A percentile compares a stretch with the other conserved stretches of the same genome.
phyloP scores from a whole-genome alignment of 2,113 vertebrate species.

The Lipophrys pholis region DNA sequence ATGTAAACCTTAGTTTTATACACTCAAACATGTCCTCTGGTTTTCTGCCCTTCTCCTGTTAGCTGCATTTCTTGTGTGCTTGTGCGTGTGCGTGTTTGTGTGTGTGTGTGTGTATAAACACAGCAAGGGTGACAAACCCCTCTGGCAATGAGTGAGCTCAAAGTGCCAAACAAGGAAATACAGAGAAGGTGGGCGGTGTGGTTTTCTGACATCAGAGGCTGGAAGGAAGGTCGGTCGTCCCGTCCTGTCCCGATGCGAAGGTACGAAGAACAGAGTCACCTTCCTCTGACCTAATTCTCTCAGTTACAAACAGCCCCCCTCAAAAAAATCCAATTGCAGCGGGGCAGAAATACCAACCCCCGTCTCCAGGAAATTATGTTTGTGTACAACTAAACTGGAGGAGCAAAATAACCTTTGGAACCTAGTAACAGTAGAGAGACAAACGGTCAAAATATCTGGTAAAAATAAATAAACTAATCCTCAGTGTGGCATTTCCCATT shows the following conservation, averaged over 20 bases:
- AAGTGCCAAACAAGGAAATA: slow-evolving; percentile 1
- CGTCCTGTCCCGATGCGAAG: neutral
- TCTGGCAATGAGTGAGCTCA: slow-evolving; percentile 21
- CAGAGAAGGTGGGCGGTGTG: slow-evolving; percentile 4
- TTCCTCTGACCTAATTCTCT: slow-evolving; percentile 44
- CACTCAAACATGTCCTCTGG: slow-evolving; percentile 9
- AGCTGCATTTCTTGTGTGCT: slow-evolving; percentile 8
- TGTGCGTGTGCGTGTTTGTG: neutral
- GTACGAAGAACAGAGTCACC: slow-evolving; percentile 23
- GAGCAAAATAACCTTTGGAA: neutral
- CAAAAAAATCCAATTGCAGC: slow-evolving; percentile 19
- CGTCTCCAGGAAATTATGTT: neutral
- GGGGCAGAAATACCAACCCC: neutral
- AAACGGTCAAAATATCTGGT: too few relatives aligned
- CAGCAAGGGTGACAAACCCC: slow-evolving; percentile 29
- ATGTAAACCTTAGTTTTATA: slow-evolving; percentile 42
- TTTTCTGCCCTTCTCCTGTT: slow-evolving; percentile 41
- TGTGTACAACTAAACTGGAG: neutral
- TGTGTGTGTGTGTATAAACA: neutral
- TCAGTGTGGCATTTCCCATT: too few relatives aligned
- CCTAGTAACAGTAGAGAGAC: too few relatives aligned
- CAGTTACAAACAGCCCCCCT: slow-evolving; percentile 20
- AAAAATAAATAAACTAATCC: neutral
- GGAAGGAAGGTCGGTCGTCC: neutral
- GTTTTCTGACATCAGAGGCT: slow-evolving; percentile 3